phyloP scores from a whole-genome alignment of 1,140 invertebrate genomes.

The Whitmania pigra region DNA sequence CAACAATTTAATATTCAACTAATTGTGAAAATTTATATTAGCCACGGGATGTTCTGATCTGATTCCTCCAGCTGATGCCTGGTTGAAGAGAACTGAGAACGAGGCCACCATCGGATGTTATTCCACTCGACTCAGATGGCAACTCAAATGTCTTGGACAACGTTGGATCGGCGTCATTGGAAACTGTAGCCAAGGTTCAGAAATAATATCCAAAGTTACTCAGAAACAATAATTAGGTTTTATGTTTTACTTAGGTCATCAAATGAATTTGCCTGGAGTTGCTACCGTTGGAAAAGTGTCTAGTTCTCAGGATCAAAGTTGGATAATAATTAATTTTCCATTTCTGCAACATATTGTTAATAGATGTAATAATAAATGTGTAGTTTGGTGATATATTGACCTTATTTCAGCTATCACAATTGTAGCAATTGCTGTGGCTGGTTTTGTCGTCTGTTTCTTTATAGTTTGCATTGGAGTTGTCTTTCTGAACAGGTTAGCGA shows the following conservation, averaged over 20 bases:
- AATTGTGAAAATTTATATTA: neutral
- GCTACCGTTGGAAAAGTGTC: too few species aligned
- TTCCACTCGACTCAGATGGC: conserved; percentile 6
- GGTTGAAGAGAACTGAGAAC: conserved; percentile 12
- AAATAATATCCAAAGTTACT: neutral
- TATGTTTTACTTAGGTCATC: too few species aligned
- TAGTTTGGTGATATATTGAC: neutral
- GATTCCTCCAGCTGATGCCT: conserved; percentile 15
- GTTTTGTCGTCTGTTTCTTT: neutral
- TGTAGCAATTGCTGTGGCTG: neutral
- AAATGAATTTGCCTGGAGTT: too few species aligned
- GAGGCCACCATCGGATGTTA: conserved; percentile 12
- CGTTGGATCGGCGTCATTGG: conserved; percentile 16
- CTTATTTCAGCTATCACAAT: neutral
- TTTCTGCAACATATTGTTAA: too few species aligned
- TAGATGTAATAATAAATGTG: too few species aligned
- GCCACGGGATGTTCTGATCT: conserved; percentile 15
- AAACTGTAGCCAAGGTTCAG: conserved; percentile 6
- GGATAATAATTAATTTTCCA: too few species aligned
- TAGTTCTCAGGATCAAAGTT: neutral
- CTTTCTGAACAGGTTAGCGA: neutral
- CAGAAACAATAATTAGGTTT: neutral
- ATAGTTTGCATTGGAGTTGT: conserved; percentile 8
- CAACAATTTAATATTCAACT: too few species aligned
- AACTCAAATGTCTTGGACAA: conserved; percentile 3